These are phyloP conservation scores for Dryobota labecula DNA, from an alignment of 2,888 invertebrate genomes.

Conservation along the genomic window DNA sequence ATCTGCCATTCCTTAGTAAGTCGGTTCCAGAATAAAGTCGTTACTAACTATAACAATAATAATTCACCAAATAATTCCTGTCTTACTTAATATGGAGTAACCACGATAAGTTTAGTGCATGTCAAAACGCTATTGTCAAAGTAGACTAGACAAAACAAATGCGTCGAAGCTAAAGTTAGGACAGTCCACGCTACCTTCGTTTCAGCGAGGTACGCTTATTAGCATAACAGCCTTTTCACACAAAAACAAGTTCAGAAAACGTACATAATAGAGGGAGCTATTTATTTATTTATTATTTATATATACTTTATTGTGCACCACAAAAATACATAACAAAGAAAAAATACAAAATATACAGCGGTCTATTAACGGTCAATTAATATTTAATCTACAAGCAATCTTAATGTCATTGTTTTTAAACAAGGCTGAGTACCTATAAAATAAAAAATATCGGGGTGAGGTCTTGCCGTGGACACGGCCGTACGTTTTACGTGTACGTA, in stretches of 20 bases:
- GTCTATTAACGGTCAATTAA: not conserved
- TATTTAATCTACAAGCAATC: not conserved
- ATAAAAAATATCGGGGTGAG: no score
- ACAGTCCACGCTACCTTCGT: conserved; percentile 45
- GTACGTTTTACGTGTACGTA: no score
- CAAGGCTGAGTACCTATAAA: no score
- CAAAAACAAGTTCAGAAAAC: not conserved
- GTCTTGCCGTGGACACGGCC: no score
- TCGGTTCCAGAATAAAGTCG: conserved; percentile 10
- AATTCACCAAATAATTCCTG: conserved; percentile 32
- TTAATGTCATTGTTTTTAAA: not conserved
- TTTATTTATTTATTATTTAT: no score
- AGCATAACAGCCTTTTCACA: conserved; percentile 47
- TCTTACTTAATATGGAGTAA: conserved; percentile 37
- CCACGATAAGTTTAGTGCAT: conserved; percentile 52
- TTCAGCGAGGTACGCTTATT: conserved; percentile 25
- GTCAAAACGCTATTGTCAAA: conserved; percentile 46
- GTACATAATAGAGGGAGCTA: no score
- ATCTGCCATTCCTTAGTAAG: not conserved
- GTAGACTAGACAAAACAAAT: conserved; percentile 45
- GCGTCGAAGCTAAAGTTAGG: conserved; percentile 34
- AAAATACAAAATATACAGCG: no score
- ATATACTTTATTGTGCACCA: no score
- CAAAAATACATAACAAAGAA: no score
- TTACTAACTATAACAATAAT: conserved; percentile 23